These are phyloP conservation scores for Chesias legatella DNA, from an alignment of 2,888 invertebrate genomes.

Conservation along the genomic window DNA sequence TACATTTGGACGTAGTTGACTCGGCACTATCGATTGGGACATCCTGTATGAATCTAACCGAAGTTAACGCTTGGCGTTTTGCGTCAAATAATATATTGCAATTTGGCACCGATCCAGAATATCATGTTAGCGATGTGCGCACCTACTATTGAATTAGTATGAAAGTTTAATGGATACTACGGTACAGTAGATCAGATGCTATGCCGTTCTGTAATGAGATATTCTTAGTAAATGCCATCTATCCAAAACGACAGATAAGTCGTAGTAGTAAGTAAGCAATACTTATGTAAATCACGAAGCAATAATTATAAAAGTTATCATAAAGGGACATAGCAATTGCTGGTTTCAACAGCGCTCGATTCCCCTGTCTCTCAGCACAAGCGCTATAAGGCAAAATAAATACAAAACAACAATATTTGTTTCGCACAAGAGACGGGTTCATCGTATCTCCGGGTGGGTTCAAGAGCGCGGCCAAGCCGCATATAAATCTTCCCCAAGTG, in stretches of 20 bases:
- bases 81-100: constrained; percentile 60
- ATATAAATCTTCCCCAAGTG: constrained; percentile 19
- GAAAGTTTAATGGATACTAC: constrained; percentile 26
- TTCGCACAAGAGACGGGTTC: constrained; percentile 5
- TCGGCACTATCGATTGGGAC: too few relatives aligned
- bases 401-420: constrained; percentile 11
- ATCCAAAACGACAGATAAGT: too few relatives aligned
- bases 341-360: too few relatives aligned
- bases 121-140: constrained; percentile 37
- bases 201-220: constrained; percentile 6
- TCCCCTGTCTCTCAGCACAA: background rate
- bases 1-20: too few relatives aligned
- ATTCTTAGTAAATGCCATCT: too few relatives aligned
- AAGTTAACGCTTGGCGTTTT: constrained; percentile 33
- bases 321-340: too few relatives aligned
- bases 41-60: constrained; percentile 34
- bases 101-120: constrained; percentile 51
- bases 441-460: constrained; percentile 6
- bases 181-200: constrained; percentile 14
- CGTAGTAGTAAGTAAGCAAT: too few relatives aligned
- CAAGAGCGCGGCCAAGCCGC: constrained; percentile 8
- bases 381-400: constrained; percentile 7
- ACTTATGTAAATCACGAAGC: too few relatives aligned
- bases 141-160: constrained; percentile 33
- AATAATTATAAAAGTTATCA: background rate